Evolutionary conservation across 2,888 invertebrate species (phyloP).

Genomic region (Mimas tiliae): DNA sequence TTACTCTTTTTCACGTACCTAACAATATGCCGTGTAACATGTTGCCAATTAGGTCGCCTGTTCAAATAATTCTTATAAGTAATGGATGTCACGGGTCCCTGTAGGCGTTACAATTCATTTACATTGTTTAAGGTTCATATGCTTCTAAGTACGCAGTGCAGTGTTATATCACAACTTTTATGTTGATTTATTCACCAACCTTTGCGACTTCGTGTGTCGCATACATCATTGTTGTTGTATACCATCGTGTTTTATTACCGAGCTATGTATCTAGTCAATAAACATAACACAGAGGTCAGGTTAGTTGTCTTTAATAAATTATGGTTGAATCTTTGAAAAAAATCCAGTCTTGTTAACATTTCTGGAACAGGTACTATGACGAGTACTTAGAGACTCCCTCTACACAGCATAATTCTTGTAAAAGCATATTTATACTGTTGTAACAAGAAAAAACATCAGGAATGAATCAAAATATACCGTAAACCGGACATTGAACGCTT

Average conservation of each 20-base stretch:
- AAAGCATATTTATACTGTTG: too few relatives aligned
- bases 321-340: conserved; percentile 9
- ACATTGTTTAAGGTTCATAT: not conserved
- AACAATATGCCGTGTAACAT: conserved; percentile 12
- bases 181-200: conserved; percentile 35
- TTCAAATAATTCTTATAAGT: not conserved
- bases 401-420: too few relatives aligned
- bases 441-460: too few relatives aligned
- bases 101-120: not conserved
- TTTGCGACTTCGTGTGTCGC: conserved; percentile 34
- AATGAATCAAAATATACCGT: too few relatives aligned
- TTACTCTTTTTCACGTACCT: not conserved
- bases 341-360: not conserved
- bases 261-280: conserved; percentile 42
- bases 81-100: not conserved
- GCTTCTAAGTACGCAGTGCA: not conserved
- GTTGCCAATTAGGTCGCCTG: conserved; percentile 3
- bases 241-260: conserved; percentile 38
- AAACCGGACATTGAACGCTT: too few relatives aligned
- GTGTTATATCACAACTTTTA: conserved; percentile 6
- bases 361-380: too few relatives aligned
- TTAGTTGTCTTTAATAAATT: conserved; percentile 4
- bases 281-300: conserved; percentile 50
- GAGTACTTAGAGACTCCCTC: too few relatives aligned
- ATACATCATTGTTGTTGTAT: conserved; percentile 30